Evolutionary conservation across 1,140 invertebrate species (phyloP).

Genomic region (Parasteatoda tepidariorum): DNA sequence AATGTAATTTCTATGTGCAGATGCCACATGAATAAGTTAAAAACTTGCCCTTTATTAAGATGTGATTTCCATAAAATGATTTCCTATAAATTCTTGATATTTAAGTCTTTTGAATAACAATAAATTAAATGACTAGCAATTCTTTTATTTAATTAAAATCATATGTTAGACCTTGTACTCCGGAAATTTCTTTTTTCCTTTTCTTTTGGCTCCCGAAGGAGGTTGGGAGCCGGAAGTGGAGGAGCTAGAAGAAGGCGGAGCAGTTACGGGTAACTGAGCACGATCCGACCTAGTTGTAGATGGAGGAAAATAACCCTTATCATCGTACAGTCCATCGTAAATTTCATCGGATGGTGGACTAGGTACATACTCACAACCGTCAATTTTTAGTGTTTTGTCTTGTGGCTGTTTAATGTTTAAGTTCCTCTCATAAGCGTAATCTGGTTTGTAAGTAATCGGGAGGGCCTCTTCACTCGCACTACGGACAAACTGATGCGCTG

Average conservation of each 20-base stretch:
- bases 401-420: conserved; percentile 55
- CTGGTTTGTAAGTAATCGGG: conserved; percentile 71
- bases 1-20: conserved; percentile 39
- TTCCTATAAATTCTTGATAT: conserved; percentile 34
- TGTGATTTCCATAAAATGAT: conserved; percentile 1
- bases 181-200: conserved; percentile 62
- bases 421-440: conserved; percentile 62
- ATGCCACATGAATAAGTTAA: conserved; percentile 50
- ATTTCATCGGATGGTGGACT: conserved; percentile 63
- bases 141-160: conserved; percentile 38
- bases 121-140: conserved; percentile 39
- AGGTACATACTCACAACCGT: conserved; percentile 63
- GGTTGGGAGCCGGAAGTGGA: conserved; percentile 57
- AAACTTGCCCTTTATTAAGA: conserved; percentile 31
- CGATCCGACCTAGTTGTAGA: conserved; percentile 30
- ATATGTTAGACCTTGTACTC: conserved; percentile 62
- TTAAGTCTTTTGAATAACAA: conserved; percentile 11
- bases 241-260: conserved; percentile 50
- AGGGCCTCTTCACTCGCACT: conserved; percentile 89
- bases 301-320: conserved; percentile 57
- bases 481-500: conserved; percentile 90
- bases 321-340: conserved; percentile 59
- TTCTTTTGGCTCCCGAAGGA: conserved; percentile 52
- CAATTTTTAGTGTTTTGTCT: conserved; percentile 63
- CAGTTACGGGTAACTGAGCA: conserved; percentile 28